Evolutionary conservation across 2,888 invertebrate species (phyloP), one percentile per base, ranked within the genome.

Genomic region (Pollenia labialis): DNA sequence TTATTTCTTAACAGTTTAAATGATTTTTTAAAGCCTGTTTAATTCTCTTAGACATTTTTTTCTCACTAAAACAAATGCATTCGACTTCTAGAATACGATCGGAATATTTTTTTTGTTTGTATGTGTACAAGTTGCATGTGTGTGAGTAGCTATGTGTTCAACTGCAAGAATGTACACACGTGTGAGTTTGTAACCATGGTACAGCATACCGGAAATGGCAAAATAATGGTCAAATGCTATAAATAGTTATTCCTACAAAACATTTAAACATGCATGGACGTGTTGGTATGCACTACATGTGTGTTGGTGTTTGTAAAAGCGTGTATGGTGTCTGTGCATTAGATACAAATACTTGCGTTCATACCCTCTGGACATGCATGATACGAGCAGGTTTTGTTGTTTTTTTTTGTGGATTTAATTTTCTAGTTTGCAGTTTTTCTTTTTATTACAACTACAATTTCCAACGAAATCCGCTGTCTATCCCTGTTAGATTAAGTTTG

Each of bases 151-250:
- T 32, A 18, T 56, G 50, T 32, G 16, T 60, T 54, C 16, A 48
- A 64, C 14, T 44, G 64, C 42, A 64, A 44, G 48, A 54, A 64
- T 64, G 42, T 14, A 42, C 14, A 9, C 40, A 52, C n/a, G 52
- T 64, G 54, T 64, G 23, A 23, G 54, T 23, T 42, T 42, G 42
- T 12, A 71, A 54, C 54, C 18, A 52, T 16, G 54, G 44, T 44
- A 71, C 4, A 56, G 18, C 75, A 85, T 77, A 60, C 66, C 72
- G 76, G 81, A 81, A 81, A 77, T 85, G 68, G 52, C 64, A 77
- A 85, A 81, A 81, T 77, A 85, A 77, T 68, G 72, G 81, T 72
- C 77, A 52, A 81, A 56, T 76, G 66, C 11, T 69, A 85, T 85
- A 80, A 80, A 80, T 80, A 16, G 8, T 44, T 64, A 68, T 81